phyloP scores from a whole-genome alignment of 2,888 invertebrate genomes.

The Caenorhabditis uteleia region DNA sequence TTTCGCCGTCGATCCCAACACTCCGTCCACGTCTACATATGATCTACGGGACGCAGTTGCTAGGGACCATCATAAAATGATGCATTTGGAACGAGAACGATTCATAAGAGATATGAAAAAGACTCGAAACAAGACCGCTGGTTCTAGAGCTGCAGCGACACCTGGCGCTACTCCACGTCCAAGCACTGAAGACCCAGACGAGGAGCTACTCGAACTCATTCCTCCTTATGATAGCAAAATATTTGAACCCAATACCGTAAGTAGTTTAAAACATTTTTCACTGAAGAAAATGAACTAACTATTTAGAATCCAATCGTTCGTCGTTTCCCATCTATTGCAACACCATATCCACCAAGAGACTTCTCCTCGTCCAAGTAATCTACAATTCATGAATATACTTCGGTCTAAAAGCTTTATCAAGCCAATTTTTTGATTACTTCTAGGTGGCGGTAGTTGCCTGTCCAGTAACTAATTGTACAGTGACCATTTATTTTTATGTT shows the following conservation, averaged over 20 bases:
- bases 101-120: slow-evolving; percentile 11
- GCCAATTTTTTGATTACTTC: too few relatives aligned
- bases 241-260: not conserved
- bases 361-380: slow-evolving; percentile 3
- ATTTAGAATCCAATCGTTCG: slow-evolving; percentile 3
- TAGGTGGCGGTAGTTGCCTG: too few relatives aligned
- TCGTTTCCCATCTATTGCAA: slow-evolving; percentile 6
- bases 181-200: not conserved
- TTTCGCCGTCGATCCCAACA: slow-evolving; percentile 3
- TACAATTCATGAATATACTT: not conserved
- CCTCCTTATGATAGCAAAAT: slow-evolving; percentile 1
- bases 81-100: slow-evolving; percentile 18
- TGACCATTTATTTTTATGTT: too few relatives aligned
- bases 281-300: too few relatives aligned
- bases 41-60: slow-evolving; percentile 8
- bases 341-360: slow-evolving; percentile 16
- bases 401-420: too few relatives aligned
- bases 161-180: slow-evolving; percentile 8
- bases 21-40: not conserved
- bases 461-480: too few relatives aligned
- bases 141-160: slow-evolving; percentile 1
- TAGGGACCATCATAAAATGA: slow-evolving; percentile 19
- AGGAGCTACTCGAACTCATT: not conserved
- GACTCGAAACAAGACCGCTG: slow-evolving; percentile 2
- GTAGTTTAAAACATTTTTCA: too few relatives aligned